phyloP scores from a whole-genome alignment of 2,797 vertebrate genomes.

The Neoniphon sammara region DNA sequence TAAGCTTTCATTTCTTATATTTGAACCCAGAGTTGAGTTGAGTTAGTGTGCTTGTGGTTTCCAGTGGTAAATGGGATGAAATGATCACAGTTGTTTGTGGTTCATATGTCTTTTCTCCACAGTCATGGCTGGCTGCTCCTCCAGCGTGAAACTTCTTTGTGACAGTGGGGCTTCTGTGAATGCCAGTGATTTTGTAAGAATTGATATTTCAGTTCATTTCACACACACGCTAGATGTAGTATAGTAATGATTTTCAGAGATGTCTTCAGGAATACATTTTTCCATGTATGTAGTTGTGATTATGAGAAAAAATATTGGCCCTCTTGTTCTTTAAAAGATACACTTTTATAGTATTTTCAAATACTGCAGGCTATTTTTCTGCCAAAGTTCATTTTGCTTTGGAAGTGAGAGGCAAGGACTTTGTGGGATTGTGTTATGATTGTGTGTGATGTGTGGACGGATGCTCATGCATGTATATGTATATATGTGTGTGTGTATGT shows the following conservation, averaged over 20 bases:
- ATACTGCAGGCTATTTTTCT: background rate
- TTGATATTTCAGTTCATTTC: constrained; percentile 30
- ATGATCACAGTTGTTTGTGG: constrained; percentile 2
- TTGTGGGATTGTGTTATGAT: background rate
- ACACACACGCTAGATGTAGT: background rate
- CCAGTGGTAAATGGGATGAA: constrained; percentile 28
- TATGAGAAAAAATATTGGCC: background rate
- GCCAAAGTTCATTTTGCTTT: background rate
- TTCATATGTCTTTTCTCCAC: constrained; percentile 14
- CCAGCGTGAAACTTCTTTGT: constrained; percentile 94
- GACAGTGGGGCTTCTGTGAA: constrained; percentile 93
- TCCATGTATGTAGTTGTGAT: background rate
- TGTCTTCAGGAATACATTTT: background rate
- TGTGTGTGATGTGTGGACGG: background rate
- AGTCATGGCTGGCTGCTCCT: constrained; percentile 96
- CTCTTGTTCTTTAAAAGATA: background rate
- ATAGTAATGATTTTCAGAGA: background rate
- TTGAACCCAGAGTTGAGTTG: background rate
- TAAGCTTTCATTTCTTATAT: background rate
- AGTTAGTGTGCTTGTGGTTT: background rate
- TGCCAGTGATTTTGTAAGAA: constrained; percentile 90
- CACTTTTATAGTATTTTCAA: too few relatives aligned
- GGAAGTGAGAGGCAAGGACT: background rate
- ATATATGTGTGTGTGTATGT: background rate
- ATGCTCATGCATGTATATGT: constrained; percentile 8